Evolutionary conservation across 2,113 vertebrate genomes (phyloP), one percentile per base, ranked within the genome.

Genomic region (Fulmarus glacialis): DNA sequence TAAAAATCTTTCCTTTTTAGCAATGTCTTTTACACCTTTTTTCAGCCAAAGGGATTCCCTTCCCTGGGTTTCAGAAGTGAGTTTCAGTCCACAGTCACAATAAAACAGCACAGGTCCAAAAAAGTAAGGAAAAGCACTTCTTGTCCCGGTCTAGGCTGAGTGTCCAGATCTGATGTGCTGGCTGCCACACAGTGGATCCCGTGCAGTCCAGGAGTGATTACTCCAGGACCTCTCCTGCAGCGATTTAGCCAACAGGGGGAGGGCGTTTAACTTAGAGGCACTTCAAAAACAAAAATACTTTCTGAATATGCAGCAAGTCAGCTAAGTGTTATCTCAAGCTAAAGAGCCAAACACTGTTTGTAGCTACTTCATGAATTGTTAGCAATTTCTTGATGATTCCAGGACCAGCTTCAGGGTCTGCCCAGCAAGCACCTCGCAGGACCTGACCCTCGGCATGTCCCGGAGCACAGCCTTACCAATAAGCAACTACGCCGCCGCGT

Each of bases 281-380:
- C 75, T 96, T 90, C 72, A 94, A 67, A 95, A 73, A 3, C 80
- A 94, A 38, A 88, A 96, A 60, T 30, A 50, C 58, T 91, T 92
- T 88, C 81, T 73, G 91, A 87, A 82, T 15, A 12, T 2, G 47
- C 55, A 88, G 42, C 55, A 50, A 92, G 50, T 77, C 71, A 71
- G 79, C 79, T 21, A 70, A 89, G 56, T 7, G 72, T 73, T 90
- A 95, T 87, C 88, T 56, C 64, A 40, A 15, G 53, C 70, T 48
- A 21, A 87, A 90, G 87, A 95, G 79, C 93, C 77, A 34, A 95
- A 40, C 8, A 4, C 34, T 50, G 26, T 23, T 32, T 0, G 0
- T n/a, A 83, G 78, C 86, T 82, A 38, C 72, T 58, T 42, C 67
- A 70, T 45, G 72, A 38, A 82, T 40, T 55, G 52, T 60, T 40